phyloP scores from a whole-genome alignment of 1,140 invertebrate genomes.

The Bombus pyrosoma region DNA sequence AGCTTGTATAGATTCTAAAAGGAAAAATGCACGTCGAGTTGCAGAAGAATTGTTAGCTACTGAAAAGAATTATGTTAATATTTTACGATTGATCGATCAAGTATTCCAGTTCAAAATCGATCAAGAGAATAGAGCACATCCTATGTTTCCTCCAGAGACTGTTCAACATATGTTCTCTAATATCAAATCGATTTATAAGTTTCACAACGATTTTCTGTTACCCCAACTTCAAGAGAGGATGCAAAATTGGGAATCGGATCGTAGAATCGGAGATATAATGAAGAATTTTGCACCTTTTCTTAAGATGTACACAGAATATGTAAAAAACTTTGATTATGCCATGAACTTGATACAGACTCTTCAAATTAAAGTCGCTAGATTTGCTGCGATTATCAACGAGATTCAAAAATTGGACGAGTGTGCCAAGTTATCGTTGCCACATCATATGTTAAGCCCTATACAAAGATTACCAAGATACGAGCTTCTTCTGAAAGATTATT shows the following conservation, averaged over 20 bases:
- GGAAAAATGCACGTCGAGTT: slow-evolving; percentile 83
- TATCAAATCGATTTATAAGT: slow-evolving; percentile 84
- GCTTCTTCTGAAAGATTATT: slow-evolving; percentile 87
- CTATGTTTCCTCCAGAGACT: slow-evolving; percentile 80
- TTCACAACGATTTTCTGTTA: slow-evolving; percentile 87
- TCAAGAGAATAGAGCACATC: slow-evolving; percentile 82
- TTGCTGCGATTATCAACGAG: slow-evolving; percentile 85
- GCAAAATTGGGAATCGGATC: slow-evolving; percentile 84
- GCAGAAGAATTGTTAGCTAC: slow-evolving; percentile 88
- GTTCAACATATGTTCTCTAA: slow-evolving; percentile 81
- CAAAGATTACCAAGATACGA: slow-evolving; percentile 89
- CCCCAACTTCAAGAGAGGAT: slow-evolving; percentile 86
- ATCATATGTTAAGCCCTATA: slow-evolving; percentile 91
- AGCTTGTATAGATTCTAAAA: slow-evolving; percentile 69
- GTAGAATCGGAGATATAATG: slow-evolving; percentile 89
- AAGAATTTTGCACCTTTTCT: slow-evolving; percentile 90
- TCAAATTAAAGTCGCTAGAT: slow-evolving; percentile 85
- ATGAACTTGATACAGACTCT: slow-evolving; percentile 85
- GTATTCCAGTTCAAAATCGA: slow-evolving; percentile 84
- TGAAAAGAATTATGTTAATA: slow-evolving; percentile 88
- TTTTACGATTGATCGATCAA: slow-evolving; percentile 87
- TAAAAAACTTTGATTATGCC: slow-evolving; percentile 87
- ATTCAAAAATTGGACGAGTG: slow-evolving; percentile 87
- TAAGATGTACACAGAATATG: slow-evolving; percentile 89
- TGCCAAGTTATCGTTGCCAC: slow-evolving; percentile 85